Conservation (phyloP, 2,888 invertebrate genomes). For the Crossocerus cetratus region DNA sequence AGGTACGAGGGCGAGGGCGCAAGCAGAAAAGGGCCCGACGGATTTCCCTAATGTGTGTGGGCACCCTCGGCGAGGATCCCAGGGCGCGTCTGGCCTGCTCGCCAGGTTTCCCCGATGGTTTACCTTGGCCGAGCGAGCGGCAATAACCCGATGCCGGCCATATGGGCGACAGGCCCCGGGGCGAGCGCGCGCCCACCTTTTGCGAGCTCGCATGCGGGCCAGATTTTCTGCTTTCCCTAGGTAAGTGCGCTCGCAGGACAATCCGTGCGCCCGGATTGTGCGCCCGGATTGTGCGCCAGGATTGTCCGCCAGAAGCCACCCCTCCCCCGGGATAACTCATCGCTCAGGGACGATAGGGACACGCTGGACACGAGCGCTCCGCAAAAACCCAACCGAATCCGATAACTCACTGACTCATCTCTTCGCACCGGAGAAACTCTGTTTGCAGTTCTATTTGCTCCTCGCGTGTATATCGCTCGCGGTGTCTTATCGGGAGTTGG, state of each 20-base stretch:
- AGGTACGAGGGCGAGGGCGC: no score
- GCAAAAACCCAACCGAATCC: slow-evolving; percentile 58
- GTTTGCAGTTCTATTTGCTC: slow-evolving; percentile 14
- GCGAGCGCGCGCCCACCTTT: slow-evolving; percentile 65
- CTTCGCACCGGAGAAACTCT: slow-evolving; percentile 11
- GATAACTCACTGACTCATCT: slow-evolving; percentile 52
- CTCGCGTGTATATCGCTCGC: neutral
- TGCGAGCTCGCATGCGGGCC: slow-evolving; percentile 69
- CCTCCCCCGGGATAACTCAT: slow-evolving; percentile 9
- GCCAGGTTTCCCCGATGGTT: slow-evolving; percentile 22
- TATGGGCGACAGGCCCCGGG: slow-evolving; percentile 71
- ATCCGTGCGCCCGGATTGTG: no score
- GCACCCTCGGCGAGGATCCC: no score
- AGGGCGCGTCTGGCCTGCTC: no score
- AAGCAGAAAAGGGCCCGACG: no score
- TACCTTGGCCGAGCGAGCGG: slow-evolving; percentile 58
- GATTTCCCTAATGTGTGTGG: no score
- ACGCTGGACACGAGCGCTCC: slow-evolving; percentile 46
- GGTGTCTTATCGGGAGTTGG: neutral
- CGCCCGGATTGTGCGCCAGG: no score
- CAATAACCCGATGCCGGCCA: slow-evolving; percentile 68
- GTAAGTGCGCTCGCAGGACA: slow-evolving; percentile 34
- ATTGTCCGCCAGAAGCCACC: slow-evolving; percentile 36
- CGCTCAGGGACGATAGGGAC: neutral
- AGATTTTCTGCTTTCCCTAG: slow-evolving; percentile 66